A percentile compares a stretch with the other conserved stretches of the same genome.
Conservation (phyloP, 2,113 vertebrate species). For the Vidua chalybeata region DNA sequence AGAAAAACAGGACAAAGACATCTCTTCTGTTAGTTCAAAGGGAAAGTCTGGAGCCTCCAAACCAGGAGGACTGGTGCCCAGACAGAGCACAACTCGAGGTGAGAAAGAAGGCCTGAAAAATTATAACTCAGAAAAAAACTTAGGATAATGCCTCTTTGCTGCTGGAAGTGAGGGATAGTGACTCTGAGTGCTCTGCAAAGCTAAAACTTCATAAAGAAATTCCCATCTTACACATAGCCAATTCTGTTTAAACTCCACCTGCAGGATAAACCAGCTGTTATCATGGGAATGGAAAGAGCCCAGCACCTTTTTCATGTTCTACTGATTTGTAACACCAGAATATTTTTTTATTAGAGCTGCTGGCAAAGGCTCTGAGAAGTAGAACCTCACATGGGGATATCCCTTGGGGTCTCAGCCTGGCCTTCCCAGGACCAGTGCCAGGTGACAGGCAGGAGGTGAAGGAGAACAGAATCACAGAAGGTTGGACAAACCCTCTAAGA, state of each 20-base stretch:
- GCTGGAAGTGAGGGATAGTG: background rate
- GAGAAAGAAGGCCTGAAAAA: background rate
- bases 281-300: background rate
- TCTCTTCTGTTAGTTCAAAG: background rate
- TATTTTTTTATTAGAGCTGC: background rate
- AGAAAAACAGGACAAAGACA: background rate
- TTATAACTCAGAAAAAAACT: background rate
- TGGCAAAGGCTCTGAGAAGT: background rate
- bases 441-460: background rate
- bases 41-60: background rate
- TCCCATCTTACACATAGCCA: background rate
- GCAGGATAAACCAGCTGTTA: background rate
- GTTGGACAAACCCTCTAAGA: background rate
- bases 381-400: background rate
- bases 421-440: background rate
- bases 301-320: background rate
- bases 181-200: background rate
- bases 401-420: background rate
- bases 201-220: background rate
- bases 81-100: rapidly evolving
- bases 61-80: background rate
- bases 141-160: background rate
- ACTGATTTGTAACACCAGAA: background rate
- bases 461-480: background rate
- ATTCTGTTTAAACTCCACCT: background rate